Percentiles rank a stretch among this genome's conserved stretches.
Evolutionary conservation across 2,888 invertebrate genomes (phyloP).

Genomic region (Sipha maydis): DNA sequence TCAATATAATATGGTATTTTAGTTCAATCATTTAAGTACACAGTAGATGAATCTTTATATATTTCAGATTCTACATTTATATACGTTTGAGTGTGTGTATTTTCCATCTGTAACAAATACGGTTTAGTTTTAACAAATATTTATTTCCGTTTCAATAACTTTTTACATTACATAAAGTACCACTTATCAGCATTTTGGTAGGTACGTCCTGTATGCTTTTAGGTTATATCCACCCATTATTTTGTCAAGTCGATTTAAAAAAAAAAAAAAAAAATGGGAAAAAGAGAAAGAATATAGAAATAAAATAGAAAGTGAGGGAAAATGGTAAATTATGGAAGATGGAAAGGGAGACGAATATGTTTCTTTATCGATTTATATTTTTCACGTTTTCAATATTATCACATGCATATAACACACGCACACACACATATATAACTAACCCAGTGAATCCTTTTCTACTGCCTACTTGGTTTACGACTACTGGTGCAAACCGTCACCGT

Average conservation of each 20-base stretch:
- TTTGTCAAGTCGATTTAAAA: not conserved
- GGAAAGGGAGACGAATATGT: not conserved
- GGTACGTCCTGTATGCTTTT: not conserved
- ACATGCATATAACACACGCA: not conserved
- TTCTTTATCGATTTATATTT: not conserved
- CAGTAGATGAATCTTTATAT: not conserved
- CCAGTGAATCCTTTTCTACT: not conserved
- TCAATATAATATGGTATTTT: not conserved
- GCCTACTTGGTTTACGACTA: conserved; percentile 9
- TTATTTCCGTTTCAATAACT: not conserved
- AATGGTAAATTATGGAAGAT: not conserved
- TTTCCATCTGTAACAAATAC: not conserved
- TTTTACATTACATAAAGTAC: not conserved
- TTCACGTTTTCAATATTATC: conserved; percentile 1
- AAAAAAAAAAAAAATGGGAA: not conserved
- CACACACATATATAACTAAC: not conserved
- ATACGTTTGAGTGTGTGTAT: not conserved
- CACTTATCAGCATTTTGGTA: not conserved
- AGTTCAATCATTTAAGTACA: not conserved
- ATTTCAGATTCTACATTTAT: not conserved
- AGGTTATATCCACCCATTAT: not conserved
- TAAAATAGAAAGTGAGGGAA: no score
- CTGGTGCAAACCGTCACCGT: not conserved
- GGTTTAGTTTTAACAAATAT: not conserved
- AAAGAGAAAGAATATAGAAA: no score